Evolutionary conservation across 1,140 invertebrate species (phyloP), one percentile per base, ranked within the genome.

Genomic region (Cydia splendana): DNA sequence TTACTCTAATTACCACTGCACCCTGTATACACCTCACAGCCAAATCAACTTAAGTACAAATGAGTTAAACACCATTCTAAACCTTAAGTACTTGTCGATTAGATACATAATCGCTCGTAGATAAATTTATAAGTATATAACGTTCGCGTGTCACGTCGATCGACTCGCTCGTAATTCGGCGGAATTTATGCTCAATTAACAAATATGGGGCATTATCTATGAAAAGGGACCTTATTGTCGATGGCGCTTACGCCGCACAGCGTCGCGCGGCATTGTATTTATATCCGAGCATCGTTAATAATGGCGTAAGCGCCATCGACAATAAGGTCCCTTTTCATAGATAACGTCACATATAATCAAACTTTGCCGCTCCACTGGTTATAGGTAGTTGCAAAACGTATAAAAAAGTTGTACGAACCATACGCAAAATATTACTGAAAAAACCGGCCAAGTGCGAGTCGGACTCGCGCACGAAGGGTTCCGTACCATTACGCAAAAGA

Each of bases 361-460:
- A 62, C 4, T 62, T 62, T 62, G n/a, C 18, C 57, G 20, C 57
- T 62, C 20, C 4, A 24, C 0, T 12, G 57, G 57, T 7, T 24
- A n/a, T n/a, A n/a, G n/a, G n/a, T n/a, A 24, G 20, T 62, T 62
- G 18, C 57, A 62, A 62, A 62, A 62, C 57, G 57, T 24, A 62
- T 5, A 62, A 62, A 62, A 62, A 62, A 30, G 15, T 62, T 9
- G 20, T 7, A 53, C 5, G 13, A 15, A 15, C 45, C 4, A 57
- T 6, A 9, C 4, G n/a, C n/a, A 2, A n/a, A 57, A 57, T 57
- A 57, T 57, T 57, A 57, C 53, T 9, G 7, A n/a, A 18, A 57
- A 57, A 57, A 57, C 13, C 48, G 48, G 3, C 13, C 48, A 30
- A 30, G 30, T 30, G 30, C 30, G 30, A 30, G 30, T 30, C 30